Percentiles rank a stretch among this genome's conserved stretches.
These are phyloP conservation scores for Paramisgurnus dabryanus DNA, from an alignment of 2,113 vertebrate genomes.

Conservation along the genomic window DNA sequence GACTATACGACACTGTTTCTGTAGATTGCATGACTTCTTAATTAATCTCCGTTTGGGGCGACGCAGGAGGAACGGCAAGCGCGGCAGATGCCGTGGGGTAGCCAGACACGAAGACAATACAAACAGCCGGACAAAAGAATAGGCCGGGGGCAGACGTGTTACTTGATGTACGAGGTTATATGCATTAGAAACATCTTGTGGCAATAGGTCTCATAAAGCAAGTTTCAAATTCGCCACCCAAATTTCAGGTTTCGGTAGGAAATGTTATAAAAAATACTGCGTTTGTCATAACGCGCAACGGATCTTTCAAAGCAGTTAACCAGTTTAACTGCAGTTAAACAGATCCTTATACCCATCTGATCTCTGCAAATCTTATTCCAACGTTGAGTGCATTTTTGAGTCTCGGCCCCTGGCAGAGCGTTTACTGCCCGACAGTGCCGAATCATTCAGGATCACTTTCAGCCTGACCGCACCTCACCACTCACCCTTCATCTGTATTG, in stretches of 20 bases:
- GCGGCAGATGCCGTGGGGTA: constrained; percentile 64
- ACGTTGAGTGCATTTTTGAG: not conserved
- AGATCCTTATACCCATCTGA: not conserved
- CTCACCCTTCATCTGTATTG: constrained; percentile 64
- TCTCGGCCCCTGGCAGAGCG: constrained; percentile 6
- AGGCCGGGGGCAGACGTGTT: constrained; percentile 30
- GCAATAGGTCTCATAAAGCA: no score
- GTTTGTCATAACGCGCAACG: no score
- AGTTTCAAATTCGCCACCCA: no score
- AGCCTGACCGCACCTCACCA: constrained; percentile 31
- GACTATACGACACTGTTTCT: constrained; percentile 65
- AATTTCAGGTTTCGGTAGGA: no score
- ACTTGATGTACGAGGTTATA: constrained; percentile 26
- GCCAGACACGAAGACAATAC: constrained; percentile 66
- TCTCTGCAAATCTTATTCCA: not conserved
- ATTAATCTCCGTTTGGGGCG: constrained; percentile 68
- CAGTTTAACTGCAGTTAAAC: not conserved
- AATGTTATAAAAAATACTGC: no score
- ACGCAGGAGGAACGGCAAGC: constrained; percentile 60
- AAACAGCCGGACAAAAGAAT: constrained; percentile 57
- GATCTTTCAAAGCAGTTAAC: no score
- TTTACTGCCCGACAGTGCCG: not conserved
- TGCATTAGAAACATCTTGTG: not conserved
- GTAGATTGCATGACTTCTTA: constrained; percentile 64
- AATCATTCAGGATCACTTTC: constrained; percentile 7